These are phyloP conservation scores for Semnornis frantzii DNA, from an alignment of 2,113 vertebrate species.

Conservation along the genomic window DNA sequence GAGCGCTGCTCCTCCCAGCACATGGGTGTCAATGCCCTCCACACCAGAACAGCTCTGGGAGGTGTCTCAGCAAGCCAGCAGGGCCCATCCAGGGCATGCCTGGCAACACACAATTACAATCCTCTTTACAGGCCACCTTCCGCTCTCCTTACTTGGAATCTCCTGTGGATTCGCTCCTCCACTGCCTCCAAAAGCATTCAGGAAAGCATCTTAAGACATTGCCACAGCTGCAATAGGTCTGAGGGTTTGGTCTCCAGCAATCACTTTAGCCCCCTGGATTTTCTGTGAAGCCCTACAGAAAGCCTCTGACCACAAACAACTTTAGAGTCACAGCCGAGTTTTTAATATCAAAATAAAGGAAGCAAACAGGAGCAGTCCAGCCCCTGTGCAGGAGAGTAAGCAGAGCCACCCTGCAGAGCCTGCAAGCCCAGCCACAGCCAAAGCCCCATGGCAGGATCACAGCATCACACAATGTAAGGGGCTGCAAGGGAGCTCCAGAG, in stretches of 20 bases:
- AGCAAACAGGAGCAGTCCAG: fast-evolving
- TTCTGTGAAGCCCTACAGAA: background rate
- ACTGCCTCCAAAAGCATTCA: background rate
- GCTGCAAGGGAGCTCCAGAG: too few species aligned
- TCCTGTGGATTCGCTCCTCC: background rate
- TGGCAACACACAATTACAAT: background rate
- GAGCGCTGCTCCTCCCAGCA: constrained; percentile 25
- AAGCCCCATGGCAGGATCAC: background rate
- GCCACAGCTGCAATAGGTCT: background rate
- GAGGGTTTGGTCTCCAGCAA: background rate
- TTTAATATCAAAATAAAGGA: background rate
- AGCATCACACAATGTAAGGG: too few species aligned
- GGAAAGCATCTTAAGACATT: background rate
- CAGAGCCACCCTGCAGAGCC: background rate
- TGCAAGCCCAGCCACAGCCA: background rate
- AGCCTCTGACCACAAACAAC: background rate
- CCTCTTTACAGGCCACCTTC: background rate
- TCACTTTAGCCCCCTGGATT: background rate
- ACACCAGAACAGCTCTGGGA: background rate
- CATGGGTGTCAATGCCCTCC: background rate
- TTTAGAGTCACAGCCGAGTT: background rate
- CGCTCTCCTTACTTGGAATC: background rate
- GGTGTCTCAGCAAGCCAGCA: constrained; percentile 5
- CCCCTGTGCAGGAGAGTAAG: background rate
- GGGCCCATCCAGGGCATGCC: background rate